phyloP scores from a whole-genome alignment of 2,113 vertebrate genomes.

The Pangasianodon hypophthalmus region DNA sequence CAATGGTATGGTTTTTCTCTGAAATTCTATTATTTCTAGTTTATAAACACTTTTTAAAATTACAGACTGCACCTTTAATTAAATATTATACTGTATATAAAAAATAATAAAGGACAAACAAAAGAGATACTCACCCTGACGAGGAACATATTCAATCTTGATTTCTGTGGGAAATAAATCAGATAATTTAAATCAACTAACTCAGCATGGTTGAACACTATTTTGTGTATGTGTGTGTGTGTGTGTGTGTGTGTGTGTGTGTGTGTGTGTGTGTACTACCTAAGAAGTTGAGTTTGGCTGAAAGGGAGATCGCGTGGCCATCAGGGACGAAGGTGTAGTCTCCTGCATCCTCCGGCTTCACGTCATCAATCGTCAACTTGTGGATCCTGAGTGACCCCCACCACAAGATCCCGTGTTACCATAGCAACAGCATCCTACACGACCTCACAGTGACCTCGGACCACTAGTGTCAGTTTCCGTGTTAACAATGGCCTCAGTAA shows the following conservation, averaged over 20 bases:
- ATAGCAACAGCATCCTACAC: constrained; percentile 34
- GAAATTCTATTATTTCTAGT: background rate
- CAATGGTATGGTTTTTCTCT: background rate
- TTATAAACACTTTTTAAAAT: background rate
- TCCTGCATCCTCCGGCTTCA: constrained; percentile 81
- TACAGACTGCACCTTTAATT: background rate
- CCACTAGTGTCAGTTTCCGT: constrained; percentile 44
- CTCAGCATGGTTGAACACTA: background rate
- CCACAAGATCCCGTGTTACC: constrained; percentile 56
- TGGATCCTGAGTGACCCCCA: constrained; percentile 74
- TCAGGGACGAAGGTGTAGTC: constrained; percentile 89
- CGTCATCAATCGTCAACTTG: constrained; percentile 84
- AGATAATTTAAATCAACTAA: background rate
- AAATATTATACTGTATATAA: background rate
- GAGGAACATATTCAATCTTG: constrained; percentile 88
- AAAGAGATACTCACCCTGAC: constrained; percentile 76
- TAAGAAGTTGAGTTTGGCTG: constrained; percentile 89
- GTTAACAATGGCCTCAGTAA: background rate
- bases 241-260: background rate
- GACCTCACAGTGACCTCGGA: background rate
- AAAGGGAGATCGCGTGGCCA: constrained; percentile 83
- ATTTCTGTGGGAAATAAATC: constrained; percentile 76
- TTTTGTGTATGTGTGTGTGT: background rate
- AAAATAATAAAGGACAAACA: background rate
- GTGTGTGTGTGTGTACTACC: constrained; percentile 67